These are phyloP conservation scores for Ganaspis brasiliensis DNA, from an alignment of 2,888 invertebrate species.

Conservation along the genomic window DNA sequence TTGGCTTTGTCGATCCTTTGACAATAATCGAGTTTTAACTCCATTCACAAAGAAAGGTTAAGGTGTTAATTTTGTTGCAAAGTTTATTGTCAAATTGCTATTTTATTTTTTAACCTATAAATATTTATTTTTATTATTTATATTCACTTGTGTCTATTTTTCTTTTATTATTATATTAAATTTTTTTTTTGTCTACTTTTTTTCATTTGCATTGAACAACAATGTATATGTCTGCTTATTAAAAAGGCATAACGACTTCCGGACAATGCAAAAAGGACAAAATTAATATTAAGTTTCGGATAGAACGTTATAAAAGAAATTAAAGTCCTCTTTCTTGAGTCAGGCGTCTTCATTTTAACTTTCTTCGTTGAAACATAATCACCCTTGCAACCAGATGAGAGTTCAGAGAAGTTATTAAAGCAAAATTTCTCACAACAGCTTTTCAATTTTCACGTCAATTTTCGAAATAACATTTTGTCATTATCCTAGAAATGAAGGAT, in stretches of 20 bases:
- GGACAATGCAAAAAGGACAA: not conserved
- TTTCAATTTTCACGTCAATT: not conserved
- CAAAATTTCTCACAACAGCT: constrained; percentile 7
- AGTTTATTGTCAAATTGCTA: no score
- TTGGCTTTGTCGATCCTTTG: not conserved
- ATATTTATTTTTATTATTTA: no score
- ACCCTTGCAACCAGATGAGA: not conserved
- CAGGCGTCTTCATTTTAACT: constrained; percentile 18
- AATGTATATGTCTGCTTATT: not conserved
- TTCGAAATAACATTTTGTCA: not conserved
- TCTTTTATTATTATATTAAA: not conserved
- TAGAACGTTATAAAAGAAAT: constrained; percentile 1
- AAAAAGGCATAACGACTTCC: not conserved
- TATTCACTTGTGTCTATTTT: not conserved
- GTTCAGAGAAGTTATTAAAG: constrained; percentile 12
- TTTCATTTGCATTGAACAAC: no score
- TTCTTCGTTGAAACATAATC: constrained; percentile 9
- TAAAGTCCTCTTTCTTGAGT: not conserved
- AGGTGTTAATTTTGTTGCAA: no score
- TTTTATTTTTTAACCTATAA: no score
- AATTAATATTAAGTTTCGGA: constrained; percentile 15
- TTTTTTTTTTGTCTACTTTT: not conserved
- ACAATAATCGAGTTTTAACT: not conserved
- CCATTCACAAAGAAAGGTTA: not conserved
- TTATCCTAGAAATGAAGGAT: not conserved